These are phyloP conservation scores for Aix galericulata DNA, from an alignment of 2,113 vertebrate genomes.

Conservation along the genomic window DNA sequence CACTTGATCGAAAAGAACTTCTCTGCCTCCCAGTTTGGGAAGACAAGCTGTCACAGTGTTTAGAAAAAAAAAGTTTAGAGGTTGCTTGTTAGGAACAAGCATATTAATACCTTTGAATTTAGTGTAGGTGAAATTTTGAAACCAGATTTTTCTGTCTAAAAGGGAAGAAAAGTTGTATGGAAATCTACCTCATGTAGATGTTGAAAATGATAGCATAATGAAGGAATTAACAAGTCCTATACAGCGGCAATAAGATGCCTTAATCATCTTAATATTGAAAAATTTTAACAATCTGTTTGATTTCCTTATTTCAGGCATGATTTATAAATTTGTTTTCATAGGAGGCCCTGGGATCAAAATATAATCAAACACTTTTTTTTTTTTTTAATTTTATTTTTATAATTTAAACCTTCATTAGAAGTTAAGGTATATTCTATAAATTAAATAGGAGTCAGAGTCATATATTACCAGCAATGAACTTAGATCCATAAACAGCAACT, in stretches of 20 bases:
- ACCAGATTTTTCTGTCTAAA: neutral
- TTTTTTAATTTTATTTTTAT: neutral
- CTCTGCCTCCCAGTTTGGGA: accelerated
- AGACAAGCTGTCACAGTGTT: neutral
- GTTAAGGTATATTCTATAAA: neutral
- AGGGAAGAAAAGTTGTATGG: neutral
- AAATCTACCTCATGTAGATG: neutral
- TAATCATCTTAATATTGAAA: neutral
- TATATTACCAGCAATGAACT: neutral
- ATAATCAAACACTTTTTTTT: neutral
- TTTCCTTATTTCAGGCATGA: neutral
- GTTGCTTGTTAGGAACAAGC: neutral
- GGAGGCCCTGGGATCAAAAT: neutral
- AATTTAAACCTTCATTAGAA: neutral
- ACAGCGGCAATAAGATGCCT: neutral
- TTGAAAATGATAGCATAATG: neutral
- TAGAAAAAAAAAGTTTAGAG: neutral
- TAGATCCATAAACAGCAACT: neutral
- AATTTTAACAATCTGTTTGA: neutral
- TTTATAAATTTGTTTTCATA: neutral
- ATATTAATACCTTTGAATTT: neutral
- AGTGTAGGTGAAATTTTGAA: neutral
- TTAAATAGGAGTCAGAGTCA: neutral
- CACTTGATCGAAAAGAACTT: neutral
- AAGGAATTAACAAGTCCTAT: neutral